Conservation (phyloP, 1,140 invertebrate genomes). For the Zaprionus africanus region DNA sequence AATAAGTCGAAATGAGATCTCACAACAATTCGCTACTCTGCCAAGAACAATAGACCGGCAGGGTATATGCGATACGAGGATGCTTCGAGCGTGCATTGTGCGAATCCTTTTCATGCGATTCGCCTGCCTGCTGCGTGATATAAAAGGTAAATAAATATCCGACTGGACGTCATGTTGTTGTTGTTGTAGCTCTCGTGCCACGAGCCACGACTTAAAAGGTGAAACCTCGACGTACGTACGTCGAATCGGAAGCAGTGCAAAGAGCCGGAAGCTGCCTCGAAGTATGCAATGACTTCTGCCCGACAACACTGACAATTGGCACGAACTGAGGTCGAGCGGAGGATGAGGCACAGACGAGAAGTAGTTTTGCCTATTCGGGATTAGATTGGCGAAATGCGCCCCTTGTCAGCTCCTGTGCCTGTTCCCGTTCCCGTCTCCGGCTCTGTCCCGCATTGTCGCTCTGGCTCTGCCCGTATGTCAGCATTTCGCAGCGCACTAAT, state of each 20-base stretch:
- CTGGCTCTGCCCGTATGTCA: constrained; percentile 64
- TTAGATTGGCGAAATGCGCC: constrained; percentile 56
- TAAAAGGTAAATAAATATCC: constrained; percentile 47
- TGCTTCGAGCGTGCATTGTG: not conserved
- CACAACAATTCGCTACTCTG: constrained; percentile 2
- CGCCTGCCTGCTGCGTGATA: constrained; percentile 37
- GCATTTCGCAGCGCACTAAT: constrained; percentile 71
- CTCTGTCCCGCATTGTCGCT: constrained; percentile 50
- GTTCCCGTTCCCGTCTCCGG: not conserved
- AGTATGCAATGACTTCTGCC: constrained; percentile 70
- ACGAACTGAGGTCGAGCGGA: constrained; percentile 9
- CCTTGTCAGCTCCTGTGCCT: not conserved
- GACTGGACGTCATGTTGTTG: constrained; percentile 36
- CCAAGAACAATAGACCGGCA: not conserved
- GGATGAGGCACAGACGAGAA: not conserved
- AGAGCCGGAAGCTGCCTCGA: constrained; percentile 76
- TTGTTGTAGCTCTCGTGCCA: constrained; percentile 20
- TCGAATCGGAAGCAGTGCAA: constrained; percentile 56
- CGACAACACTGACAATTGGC: constrained; percentile 43
- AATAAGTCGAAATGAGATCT: constrained; percentile 1
- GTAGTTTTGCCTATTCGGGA: constrained; percentile 34
- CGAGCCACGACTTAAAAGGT: constrained; percentile 45
- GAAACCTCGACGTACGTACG: constrained; percentile 19
- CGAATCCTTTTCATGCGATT: constrained; percentile 1
- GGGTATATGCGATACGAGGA: constrained; percentile 3